Percentiles rank a stretch among this genome's conserved stretches.
phyloP scores from a whole-genome alignment of 30 jellyfish, hydroid and myxozoan species.

The Morbakka virulenta region DNA sequence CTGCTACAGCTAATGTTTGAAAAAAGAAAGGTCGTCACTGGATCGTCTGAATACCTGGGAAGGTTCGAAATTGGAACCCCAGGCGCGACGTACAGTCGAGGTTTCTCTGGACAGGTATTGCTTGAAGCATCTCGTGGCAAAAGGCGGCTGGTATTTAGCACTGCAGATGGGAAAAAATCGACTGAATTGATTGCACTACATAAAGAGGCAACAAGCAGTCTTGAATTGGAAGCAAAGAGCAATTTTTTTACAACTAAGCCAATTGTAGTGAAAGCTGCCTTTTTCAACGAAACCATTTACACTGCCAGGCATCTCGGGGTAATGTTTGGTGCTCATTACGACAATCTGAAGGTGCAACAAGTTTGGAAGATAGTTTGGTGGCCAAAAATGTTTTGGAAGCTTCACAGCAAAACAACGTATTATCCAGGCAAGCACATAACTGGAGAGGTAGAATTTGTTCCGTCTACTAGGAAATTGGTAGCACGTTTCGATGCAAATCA shows the following conservation, averaged over 20 bases:
- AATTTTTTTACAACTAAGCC: slow-evolving; percentile 71
- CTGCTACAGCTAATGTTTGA: not conserved
- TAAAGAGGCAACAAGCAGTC: slow-evolving; percentile 68
- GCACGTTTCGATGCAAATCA: slow-evolving; percentile 79
- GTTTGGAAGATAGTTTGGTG: slow-evolving; percentile 64
- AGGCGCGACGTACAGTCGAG: slow-evolving; percentile 95
- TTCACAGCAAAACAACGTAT: slow-evolving; percentile 80
- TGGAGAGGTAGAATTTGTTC: slow-evolving; percentile 76
- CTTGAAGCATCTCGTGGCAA: slow-evolving; percentile 47
- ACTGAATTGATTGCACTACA: slow-evolving; percentile 51
- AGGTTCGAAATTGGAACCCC: slow-evolving; percentile 91
- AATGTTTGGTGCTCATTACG: slow-evolving; percentile 61
- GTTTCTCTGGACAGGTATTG: slow-evolving; percentile 63
- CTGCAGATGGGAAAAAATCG: slow-evolving; percentile 32
- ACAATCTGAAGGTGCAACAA: slow-evolving; percentile 82
- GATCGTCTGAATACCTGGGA: slow-evolving; percentile 70
- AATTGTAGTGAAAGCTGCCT: slow-evolving; percentile 33
- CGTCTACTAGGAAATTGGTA: slow-evolving; percentile 46
- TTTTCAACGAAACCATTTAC: slow-evolving; percentile 59
- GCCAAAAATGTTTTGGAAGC: slow-evolving; percentile 41
- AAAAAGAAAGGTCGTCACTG: slow-evolving; percentile 31
- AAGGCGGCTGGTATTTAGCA: slow-evolving; percentile 61
- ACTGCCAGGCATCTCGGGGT: slow-evolving; percentile 67
- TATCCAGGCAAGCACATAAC: slow-evolving; percentile 87
- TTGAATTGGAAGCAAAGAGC: slow-evolving; percentile 59